Conservation (phyloP, 2,888 invertebrate species). For the Micropterix aruncella region DNA sequence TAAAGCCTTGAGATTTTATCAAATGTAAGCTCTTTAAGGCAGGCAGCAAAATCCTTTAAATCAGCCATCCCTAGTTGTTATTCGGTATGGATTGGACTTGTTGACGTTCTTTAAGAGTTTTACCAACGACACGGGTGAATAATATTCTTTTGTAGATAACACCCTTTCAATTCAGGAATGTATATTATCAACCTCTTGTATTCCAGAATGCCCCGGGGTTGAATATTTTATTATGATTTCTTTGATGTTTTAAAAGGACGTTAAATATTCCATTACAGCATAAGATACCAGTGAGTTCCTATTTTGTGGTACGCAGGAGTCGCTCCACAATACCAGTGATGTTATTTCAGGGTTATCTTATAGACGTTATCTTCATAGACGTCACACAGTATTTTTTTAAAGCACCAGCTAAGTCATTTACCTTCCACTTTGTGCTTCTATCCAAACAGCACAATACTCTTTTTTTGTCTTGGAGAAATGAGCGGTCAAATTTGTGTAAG, state of each 20-base stretch:
- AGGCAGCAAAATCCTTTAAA: constrained; percentile 1
- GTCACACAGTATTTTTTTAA: constrained; percentile 7
- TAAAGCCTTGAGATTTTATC: constrained; percentile 2
- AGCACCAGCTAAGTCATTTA: constrained; percentile 11
- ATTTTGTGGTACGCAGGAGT: constrained; percentile 13
- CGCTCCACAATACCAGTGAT: constrained; percentile 12
- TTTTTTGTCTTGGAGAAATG: constrained; percentile 9
- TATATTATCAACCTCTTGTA: constrained; percentile 12
- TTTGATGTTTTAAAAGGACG: constrained; percentile 6
- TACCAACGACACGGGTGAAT: constrained; percentile 8
- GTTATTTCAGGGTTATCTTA: constrained; percentile 7
- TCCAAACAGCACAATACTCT: constrained; percentile 11
- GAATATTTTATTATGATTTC: constrained; percentile 14
- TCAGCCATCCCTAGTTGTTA: constrained; percentile 2
- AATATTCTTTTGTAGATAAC: constrained; percentile 7
- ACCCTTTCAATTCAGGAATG: constrained; percentile 11
- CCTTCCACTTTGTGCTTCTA: constrained; percentile 9
- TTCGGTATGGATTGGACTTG: constrained; percentile 3
- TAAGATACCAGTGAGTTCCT: constrained; percentile 10
- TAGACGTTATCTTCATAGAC: too few species aligned
- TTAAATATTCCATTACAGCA: constrained; percentile 9
- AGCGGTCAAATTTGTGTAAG: constrained; percentile 8
- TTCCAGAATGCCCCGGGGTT: constrained; percentile 13
- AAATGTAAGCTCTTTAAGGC: constrained; percentile 3
- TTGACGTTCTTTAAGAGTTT: constrained; percentile 8